Evolutionary conservation across 2,113 vertebrate species (phyloP), one percentile per base, ranked within the genome.

Genomic region (Spea multiplicata): DNA sequence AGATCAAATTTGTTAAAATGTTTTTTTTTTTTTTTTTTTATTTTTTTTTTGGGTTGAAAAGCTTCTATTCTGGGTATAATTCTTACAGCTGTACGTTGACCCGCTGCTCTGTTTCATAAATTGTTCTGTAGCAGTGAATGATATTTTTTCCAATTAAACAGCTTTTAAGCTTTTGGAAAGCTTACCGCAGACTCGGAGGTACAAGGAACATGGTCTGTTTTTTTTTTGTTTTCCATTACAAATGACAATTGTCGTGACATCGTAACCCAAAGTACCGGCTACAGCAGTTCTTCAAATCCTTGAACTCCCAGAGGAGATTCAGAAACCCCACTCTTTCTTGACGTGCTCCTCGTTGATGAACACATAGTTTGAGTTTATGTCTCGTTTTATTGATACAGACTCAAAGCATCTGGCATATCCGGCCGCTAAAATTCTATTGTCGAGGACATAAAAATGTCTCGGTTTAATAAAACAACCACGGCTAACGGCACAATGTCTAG

Each of bases 191-290:
- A 76, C 69, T 59, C 49, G 13, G 66, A 61, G 66, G 61, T 69
- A 59, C 66, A 59, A 16, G 44, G 47, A 50, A 69, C 76, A 64
- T 65, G 4, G 17, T 5, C 45, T 47, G 76, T 30, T 30, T 30
- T 30, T 30, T 30, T 30, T 13, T 48, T 17, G 47, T 12, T 72
- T 66, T 72, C 76, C 68, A 78, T 78, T 66, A 71, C 68, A 72
- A 53, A 72, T 78, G 68, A 78, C 76, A 52, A 78, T 71, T 55
- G 68, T 8, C 44, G 50, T 71, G 57, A 71, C 68, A 72, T 64
- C 66, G 45, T 71, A 49, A 72, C 76, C 76, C 71, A 65, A 61
- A 71, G 68, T 3, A 16, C 59, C 5, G 45, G 6, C 17, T 61
- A 17, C 45, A 6, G 45, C 75, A 61, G 61, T 70, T 70, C 47